Percentiles rank a stretch among this genome's conserved stretches.
Evolutionary conservation across 2,888 invertebrate species (phyloP).

Genomic region (Blomia tropicalis): DNA sequence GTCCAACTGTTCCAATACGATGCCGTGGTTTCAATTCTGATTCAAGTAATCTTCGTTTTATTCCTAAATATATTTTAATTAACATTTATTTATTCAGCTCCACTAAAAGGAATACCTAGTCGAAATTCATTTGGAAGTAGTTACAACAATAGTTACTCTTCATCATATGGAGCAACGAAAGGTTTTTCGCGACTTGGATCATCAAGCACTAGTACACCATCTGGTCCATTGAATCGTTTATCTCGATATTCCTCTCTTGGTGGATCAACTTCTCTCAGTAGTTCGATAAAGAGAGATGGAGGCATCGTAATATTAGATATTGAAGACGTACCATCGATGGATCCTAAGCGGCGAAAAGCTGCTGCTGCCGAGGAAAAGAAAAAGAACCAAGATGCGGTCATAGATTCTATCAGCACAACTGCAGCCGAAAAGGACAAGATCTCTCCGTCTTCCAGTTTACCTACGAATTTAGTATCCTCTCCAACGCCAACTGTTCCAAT

Average conservation of each 20-base stretch:
- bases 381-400: constrained; percentile 23
- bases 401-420: neutral
- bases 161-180: neutral
- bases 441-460: neutral
- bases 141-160: neutral
- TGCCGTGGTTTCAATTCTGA: constrained; percentile 70
- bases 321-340: constrained; percentile 62
- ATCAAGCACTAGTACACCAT: neutral
- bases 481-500: neutral
- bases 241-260: neutral
- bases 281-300: constrained; percentile 18
- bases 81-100: constrained; percentile 47
- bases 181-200: neutral
- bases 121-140: constrained; percentile 47
- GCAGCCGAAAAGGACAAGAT: neutral
- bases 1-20: constrained; percentile 71
- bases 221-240: neutral
- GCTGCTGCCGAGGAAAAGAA: constrained; percentile 21
- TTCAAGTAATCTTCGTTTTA: constrained; percentile 60
- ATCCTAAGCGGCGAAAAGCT: constrained; percentile 35
- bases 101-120: constrained; percentile 76
- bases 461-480: neutral
- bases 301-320: constrained; percentile 75
- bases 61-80: neutral
- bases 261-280: neutral